Evolutionary conservation across 1,140 invertebrate genomes (phyloP).

Genomic region (Apis cerana): DNA sequence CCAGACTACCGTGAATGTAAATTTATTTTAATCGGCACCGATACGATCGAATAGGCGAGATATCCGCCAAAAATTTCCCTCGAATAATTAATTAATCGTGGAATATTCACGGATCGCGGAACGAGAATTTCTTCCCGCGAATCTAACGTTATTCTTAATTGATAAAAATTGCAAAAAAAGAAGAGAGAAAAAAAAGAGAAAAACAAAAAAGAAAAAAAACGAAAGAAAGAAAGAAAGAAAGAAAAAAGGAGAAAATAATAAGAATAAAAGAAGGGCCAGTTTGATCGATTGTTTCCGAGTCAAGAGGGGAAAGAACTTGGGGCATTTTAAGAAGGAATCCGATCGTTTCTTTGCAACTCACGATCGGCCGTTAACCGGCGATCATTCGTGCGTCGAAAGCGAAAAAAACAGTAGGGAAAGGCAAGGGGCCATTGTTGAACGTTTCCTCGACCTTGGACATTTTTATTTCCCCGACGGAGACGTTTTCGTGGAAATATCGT

Average conservation of each 20-base stretch:
- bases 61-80: background rate
- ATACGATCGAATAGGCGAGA: background rate
- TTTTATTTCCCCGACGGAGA: background rate
- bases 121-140: background rate
- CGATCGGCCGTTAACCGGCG: conserved; percentile 11
- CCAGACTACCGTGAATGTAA: background rate
- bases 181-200: background rate
- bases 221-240: background rate
- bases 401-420: conserved; percentile 31
- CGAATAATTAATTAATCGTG: background rate
- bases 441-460: conserved; percentile 24
- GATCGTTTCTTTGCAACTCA: conserved; percentile 43
- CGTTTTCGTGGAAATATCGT: conserved; percentile 41
- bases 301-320: background rate
- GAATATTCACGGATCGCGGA: background rate
- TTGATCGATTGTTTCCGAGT: background rate
- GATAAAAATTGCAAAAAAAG: background rate
- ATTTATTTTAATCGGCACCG: conserved; percentile 13
- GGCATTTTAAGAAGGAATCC: conserved; percentile 17
- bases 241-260: background rate
- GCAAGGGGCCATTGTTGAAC: background rate
- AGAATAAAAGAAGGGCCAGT: no score
- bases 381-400: conserved; percentile 40
- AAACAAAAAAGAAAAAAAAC: no score
- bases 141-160: background rate